These are phyloP conservation scores for Trogon melanurus DNA, from an alignment of 2,113 vertebrate species.

Conservation along the genomic window DNA sequence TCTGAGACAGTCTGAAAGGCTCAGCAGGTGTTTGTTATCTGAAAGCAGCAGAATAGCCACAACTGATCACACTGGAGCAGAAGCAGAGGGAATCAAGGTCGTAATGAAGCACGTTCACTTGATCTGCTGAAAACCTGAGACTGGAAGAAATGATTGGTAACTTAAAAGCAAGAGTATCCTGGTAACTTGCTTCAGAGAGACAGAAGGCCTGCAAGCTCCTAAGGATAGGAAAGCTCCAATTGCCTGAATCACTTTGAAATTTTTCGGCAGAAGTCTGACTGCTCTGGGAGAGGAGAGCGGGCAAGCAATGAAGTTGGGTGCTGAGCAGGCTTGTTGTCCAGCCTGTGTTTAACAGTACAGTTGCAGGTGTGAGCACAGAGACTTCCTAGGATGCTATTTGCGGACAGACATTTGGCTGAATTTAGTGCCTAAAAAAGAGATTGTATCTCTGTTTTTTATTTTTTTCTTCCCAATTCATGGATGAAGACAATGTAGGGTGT, in stretches of 20 bases:
- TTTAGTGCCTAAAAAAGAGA: neutral
- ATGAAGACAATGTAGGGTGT: accelerated
- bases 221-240: neutral
- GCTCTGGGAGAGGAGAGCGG: neutral
- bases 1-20: neutral
- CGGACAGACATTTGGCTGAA: neutral
- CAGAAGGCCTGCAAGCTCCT: neutral
- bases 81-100: neutral
- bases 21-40: neutral
- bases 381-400: neutral
- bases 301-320: accelerated
- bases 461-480: neutral
- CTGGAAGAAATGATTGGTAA: neutral
- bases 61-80: slow-evolving; percentile 8
- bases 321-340: neutral
- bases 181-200: neutral
- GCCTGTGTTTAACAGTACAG: neutral
- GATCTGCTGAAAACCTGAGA: neutral
- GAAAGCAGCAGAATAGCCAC: neutral
- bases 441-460: too few species aligned
- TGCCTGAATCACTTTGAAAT: neutral
- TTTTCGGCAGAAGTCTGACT: neutral
- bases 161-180: neutral
- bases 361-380: neutral
- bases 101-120: neutral